phyloP scores from a whole-genome alignment of 2,113 vertebrate species.

The Struthidea cinerea region DNA sequence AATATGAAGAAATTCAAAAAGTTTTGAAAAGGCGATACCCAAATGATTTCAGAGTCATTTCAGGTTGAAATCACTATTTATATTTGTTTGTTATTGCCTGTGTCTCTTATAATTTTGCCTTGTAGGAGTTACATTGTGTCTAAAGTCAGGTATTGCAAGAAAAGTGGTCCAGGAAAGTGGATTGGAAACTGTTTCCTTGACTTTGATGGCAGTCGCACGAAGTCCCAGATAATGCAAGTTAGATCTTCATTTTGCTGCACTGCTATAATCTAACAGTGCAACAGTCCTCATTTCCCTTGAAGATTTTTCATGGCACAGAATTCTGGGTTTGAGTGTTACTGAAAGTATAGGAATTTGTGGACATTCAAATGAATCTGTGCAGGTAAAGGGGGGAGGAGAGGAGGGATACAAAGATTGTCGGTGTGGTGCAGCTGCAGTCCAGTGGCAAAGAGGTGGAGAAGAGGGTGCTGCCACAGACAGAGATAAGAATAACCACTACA shows the following conservation, averaged over 20 bases:
- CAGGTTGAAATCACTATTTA: not conserved
- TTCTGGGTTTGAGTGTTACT: not conserved
- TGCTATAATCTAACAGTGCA: not conserved
- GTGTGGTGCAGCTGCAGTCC: not conserved
- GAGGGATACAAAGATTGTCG: no score
- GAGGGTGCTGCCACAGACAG: not conserved
- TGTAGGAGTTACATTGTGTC: not conserved
- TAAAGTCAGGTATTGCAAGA: not conserved
- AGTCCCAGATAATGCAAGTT: not conserved
- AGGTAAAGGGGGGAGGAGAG: rapidly evolving
- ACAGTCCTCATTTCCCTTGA: not conserved
- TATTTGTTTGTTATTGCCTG: not conserved
- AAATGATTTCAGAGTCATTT: not conserved
- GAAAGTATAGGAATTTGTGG: not conserved
- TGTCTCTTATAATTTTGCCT: not conserved
- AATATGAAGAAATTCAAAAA: not conserved
- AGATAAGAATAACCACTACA: not conserved
- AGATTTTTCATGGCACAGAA: not conserved
- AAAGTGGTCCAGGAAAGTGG: not conserved
- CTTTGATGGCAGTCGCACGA: not conserved
- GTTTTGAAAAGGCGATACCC: not conserved
- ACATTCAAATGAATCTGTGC: rapidly evolving
- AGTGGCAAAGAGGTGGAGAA: not conserved
- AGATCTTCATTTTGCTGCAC: not conserved
- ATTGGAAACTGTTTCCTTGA: not conserved